Base-by-base conservation (phyloP, 2,113 vertebrate species). In the Clarias macrocephalus region DNA sequence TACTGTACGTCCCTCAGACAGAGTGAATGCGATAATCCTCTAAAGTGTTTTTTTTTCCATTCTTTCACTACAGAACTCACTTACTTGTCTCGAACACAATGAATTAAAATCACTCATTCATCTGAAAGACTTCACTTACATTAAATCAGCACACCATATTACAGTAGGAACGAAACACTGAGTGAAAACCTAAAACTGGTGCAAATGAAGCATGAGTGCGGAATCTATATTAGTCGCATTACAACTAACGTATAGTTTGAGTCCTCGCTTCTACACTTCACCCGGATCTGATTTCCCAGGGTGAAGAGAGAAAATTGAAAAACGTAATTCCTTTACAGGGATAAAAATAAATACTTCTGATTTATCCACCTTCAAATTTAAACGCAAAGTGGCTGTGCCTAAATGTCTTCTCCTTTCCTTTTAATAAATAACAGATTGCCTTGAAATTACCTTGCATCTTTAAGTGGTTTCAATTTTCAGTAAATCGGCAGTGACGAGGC, bases 271-370 rank as follows among this genome's bases (percentile, higher is more conserved):
- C 80, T 13, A 63, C 80, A 63, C 80, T 82, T 63, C 21, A n/a
- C 25, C 66, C 19, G 25, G 52, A 37, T 83, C 81, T 83, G 62
- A 83, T 83, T 83, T 83, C 81, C 81, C 81, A 83, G 42, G 13
- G 81, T 83, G 81, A 66, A 21, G 62, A 52, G 62, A 83, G 62
- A 83, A 66, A 54, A 83, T 83, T 83, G 81, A 62, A 66, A 48
- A 83, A 28, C 13, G 60, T n/a, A 83, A 54, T 66, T 9, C 25
- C 81, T 65, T 66, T 52, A 83, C 62, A 66, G 13, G 25, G 37
- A 52, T 48, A 48, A 81, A 66, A 83, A 79, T 83, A 83, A 83
- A 83, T 54, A 83, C 37, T 3, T 52, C 15, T 83, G 62, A 83
- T 42, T 83, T 62, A 66, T 66, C 81, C n/a, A 11, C 15, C 42